These are phyloP conservation scores for Euzophera pinguis DNA, from an alignment of 2,888 invertebrate species.

Conservation along the genomic window DNA sequence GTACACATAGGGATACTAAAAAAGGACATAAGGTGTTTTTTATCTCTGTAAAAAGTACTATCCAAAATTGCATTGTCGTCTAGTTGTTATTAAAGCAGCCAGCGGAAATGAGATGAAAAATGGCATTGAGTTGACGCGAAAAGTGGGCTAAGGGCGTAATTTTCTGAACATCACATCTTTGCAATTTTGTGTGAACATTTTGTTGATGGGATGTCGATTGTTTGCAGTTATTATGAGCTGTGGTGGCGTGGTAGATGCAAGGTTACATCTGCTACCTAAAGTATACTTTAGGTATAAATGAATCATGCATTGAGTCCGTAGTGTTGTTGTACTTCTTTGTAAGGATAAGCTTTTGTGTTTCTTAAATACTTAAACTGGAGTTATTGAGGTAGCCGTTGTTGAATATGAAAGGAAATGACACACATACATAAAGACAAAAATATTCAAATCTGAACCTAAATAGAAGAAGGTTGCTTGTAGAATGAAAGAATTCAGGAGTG, in stretches of 20 bases:
- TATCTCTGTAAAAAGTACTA: too few species aligned
- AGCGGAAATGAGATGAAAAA: not conserved
- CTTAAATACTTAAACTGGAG: not conserved
- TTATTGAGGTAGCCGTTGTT: too few species aligned
- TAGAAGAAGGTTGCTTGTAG: too few species aligned
- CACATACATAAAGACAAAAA: too few species aligned
- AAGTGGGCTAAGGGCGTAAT: slow-evolving; percentile 43
- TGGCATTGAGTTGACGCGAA: slow-evolving; percentile 13
- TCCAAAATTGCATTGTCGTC: too few species aligned
- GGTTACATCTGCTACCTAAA: not conserved
- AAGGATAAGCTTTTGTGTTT: not conserved
- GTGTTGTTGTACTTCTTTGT: not conserved
- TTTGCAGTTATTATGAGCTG: not conserved
- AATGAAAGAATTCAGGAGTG: too few species aligned
- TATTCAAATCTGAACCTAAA: too few species aligned
- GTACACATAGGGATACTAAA: too few species aligned
- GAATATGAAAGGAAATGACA: too few species aligned
- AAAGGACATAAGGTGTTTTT: too few species aligned
- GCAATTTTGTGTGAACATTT: slow-evolving; percentile 29
- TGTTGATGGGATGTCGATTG: slow-evolving; percentile 20
- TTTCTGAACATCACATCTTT: slow-evolving; percentile 20
- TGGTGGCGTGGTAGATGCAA: not conserved
- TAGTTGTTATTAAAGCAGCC: not conserved
- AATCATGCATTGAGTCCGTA: not conserved
- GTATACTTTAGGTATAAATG: not conserved